These are phyloP conservation scores for Rallus crepitans DNA, from an alignment of 2,797 vertebrate species.

Conservation along the genomic window DNA sequence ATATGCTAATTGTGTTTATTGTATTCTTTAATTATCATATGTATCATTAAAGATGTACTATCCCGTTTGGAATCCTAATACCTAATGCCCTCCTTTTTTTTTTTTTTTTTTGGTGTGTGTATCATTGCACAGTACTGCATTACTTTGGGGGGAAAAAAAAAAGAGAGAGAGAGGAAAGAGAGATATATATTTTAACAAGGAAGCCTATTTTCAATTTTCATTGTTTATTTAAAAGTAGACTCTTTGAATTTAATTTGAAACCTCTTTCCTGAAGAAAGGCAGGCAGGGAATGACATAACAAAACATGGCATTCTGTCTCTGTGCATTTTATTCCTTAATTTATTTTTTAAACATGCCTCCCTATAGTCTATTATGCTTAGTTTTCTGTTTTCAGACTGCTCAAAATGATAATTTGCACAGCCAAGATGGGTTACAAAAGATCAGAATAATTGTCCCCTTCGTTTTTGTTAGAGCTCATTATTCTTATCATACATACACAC, in stretches of 20 bases:
- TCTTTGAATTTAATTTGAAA: neutral
- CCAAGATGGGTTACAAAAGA: conserved; percentile 15
- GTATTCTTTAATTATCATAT: conserved; percentile 76
- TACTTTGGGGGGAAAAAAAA: neutral
- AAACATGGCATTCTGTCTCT: conserved; percentile 33
- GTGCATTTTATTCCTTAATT: conserved; percentile 34
- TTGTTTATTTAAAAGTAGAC: conserved; percentile 17
- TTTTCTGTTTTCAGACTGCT: conserved; percentile 26
- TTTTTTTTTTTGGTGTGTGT: neutral
- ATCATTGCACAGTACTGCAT: neutral
- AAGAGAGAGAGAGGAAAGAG: neutral
- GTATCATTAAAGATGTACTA: conserved; percentile 72
- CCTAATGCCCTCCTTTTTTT: neutral
- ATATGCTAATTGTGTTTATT: conserved; percentile 79
- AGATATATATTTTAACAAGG: conserved; percentile 23
- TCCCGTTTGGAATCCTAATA: conserved; percentile 68
- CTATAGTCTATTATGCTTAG: neutral
- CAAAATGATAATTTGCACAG: conserved; percentile 15
- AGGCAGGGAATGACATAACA: conserved; percentile 33
- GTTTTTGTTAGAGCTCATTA: conserved; percentile 45
- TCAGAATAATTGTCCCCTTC: conserved; percentile 13
- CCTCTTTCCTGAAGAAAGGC: conserved; percentile 19
- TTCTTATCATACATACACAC: conserved; percentile 47
- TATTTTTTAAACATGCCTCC: conserved; percentile 22
- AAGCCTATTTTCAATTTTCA: conserved; percentile 7